A percentile compares a stretch with the other conserved stretches of the same genome.
Evolutionary conservation across 2,888 invertebrate genomes (phyloP).

Genomic region (Euzetes globulus): DNA sequence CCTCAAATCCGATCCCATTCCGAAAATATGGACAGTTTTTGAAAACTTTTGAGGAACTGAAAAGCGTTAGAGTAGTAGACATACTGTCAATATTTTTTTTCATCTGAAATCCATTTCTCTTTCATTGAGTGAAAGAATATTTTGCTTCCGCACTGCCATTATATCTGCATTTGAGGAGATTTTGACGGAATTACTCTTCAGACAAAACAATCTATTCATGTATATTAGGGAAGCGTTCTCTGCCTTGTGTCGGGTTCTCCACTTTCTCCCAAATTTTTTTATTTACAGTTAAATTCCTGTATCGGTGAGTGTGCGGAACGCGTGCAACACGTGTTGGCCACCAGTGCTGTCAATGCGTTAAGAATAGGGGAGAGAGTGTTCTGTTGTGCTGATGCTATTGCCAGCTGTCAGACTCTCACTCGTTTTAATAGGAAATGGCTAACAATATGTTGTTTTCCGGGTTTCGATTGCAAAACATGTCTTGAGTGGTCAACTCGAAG

Average conservation of each 20-base stretch:
- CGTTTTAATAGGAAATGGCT: neutral
- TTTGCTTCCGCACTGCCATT: conserved; percentile 18
- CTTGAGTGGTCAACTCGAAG: conserved; percentile 10
- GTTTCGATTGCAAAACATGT: conserved; percentile 17
- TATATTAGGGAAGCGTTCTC: neutral
- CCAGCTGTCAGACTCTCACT: conserved; percentile 31
- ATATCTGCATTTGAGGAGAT: neutral
- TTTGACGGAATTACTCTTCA: conserved; percentile 23
- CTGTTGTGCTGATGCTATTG: neutral
- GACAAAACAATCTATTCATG: neutral
- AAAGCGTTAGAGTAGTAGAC: neutral
- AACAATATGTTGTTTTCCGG: conserved; percentile 27
- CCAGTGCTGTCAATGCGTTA: neutral
- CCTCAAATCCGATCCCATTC: no score
- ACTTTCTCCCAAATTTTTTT: neutral
- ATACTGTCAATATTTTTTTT: neutral
- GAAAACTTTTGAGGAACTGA: neutral
- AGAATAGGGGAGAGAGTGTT: conserved; percentile 9
- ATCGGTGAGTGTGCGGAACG: conserved; percentile 9
- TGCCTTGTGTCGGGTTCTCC: neutral
- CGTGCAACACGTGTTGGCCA: conserved; percentile 26
- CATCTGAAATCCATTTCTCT: neutral
- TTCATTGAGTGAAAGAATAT: neutral
- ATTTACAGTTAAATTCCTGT: conserved; percentile 30
- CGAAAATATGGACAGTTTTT: no score